These are phyloP conservation scores for Diorhabda sublineata DNA, from an alignment of 1,140 invertebrate genomes.

Conservation along the genomic window DNA sequence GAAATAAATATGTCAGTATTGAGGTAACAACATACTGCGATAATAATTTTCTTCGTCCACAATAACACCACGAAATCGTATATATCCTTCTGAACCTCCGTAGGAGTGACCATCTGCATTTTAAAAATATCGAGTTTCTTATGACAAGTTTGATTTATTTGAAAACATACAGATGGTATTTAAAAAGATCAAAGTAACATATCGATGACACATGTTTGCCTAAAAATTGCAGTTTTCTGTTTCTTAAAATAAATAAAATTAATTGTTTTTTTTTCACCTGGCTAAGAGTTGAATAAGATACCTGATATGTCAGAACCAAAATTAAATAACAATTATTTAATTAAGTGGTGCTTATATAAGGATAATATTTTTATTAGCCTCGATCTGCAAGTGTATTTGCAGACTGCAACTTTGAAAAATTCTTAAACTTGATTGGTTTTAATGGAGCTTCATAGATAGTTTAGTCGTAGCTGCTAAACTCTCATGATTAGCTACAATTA, in stretches of 20 bases:
- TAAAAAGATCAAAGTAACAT: slow-evolving; percentile 20
- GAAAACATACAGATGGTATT: slow-evolving; percentile 22
- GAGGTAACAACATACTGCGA: neutral
- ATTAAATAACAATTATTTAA: too few species aligned
- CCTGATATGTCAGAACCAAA: too few species aligned
- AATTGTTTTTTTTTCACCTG: neutral
- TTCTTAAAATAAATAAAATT: neutral
- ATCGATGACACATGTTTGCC: slow-evolving; percentile 17
- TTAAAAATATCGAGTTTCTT: slow-evolving; percentile 18
- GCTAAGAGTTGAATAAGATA: too few species aligned
- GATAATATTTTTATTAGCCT: too few species aligned
- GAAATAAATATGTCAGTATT: neutral
- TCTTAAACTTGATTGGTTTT: too few species aligned
- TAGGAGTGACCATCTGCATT: slow-evolving; percentile 16
- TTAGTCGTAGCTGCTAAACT: too few species aligned
- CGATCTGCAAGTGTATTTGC: too few species aligned
- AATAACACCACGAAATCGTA: slow-evolving; percentile 6
- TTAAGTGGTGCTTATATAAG: too few species aligned
- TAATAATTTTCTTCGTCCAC: slow-evolving; percentile 11
- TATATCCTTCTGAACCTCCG: slow-evolving; percentile 4
- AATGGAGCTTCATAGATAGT: too few species aligned
- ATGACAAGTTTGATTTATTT: slow-evolving; percentile 20
- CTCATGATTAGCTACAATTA: too few species aligned
- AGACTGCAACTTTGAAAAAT: too few species aligned
- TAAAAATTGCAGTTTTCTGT: neutral